Base-by-base conservation (phyloP, 2,113 vertebrate genomes). In the Osmerus mordax region DNA sequence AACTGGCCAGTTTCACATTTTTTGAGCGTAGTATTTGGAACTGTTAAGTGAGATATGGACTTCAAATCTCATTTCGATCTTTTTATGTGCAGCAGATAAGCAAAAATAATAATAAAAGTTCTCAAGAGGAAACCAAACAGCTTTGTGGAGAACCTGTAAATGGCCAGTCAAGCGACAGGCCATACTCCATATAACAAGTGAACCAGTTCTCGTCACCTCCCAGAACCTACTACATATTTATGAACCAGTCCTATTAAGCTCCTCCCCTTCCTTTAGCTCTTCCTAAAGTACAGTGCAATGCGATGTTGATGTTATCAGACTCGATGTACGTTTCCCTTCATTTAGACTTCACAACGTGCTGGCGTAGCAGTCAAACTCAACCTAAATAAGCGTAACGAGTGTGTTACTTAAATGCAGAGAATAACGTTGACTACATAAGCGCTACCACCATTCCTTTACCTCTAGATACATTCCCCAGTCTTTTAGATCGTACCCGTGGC, bases 301-400 rank as follows among this genome's bases (percentile, higher is more conserved):
- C 25, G n/a, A 54, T 23, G 32, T 61, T 66, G 11, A 16, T 36
- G 13, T 32, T 32, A 23, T 51, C 52, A 28, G 58, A 54, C 23
- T 52, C 54, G 15, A 3, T 19, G 16, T 62, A 21, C 59, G 47
- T 19, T 61, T 53, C 19, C 63, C 19, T 66, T 25, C 4, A 28
- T 60, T 52, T 7, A 70, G 25, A 29, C 41, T 67, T 28, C 51
- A 15, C 54, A 62, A 71, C 52, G 62, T 36, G 29, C 69, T 79
- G 77, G 69, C 74, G 74, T 29, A 74, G 28, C 63, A 65, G 63
- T 41, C 64, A 65, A 51, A 32, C 15, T 63, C 29, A 65, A 51
- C 15, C 21, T 36, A 65, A 8, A 15, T 16, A 15, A 3, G 14
- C 54, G 18, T 68, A 3, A 71, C 29, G 8, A 52, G 16, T 9